Percentiles rank a stretch among this genome's conserved stretches.
Conservation (phyloP, 2,113 vertebrate genomes). For the Numida meleagris region DNA sequence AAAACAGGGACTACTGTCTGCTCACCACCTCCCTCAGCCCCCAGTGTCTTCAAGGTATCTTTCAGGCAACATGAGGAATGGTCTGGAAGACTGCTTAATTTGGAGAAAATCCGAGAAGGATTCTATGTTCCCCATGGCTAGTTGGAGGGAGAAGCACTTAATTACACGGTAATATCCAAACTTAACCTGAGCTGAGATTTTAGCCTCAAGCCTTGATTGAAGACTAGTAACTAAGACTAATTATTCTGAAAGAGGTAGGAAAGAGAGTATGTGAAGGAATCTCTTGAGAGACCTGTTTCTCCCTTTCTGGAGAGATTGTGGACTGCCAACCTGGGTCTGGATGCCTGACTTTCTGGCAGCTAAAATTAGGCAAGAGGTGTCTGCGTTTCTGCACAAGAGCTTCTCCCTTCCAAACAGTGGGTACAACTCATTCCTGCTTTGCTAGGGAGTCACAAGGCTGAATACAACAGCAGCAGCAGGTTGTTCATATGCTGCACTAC, state of each 20-base stretch:
- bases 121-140: neutral
- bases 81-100: neutral
- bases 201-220: neutral
- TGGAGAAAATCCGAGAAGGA: neutral
- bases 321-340: neutral
- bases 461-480: neutral
- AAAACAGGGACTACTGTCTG: neutral
- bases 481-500: accelerated
- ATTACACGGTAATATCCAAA: neutral
- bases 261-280: neutral
- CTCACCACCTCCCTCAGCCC: neutral
- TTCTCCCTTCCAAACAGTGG: neutral
- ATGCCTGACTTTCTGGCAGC: neutral
- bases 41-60: neutral
- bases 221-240: neutral
- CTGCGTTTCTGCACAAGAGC: neutral
- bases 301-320: neutral
- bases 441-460: neutral
- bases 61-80: neutral
- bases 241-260: neutral
- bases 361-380: neutral
- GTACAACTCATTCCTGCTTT: neutral
- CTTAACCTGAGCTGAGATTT: neutral
- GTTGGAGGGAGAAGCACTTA: neutral
- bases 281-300: neutral